Conservation (phyloP, 2,113 vertebrate species). For the Pycnonotus jocosus region DNA sequence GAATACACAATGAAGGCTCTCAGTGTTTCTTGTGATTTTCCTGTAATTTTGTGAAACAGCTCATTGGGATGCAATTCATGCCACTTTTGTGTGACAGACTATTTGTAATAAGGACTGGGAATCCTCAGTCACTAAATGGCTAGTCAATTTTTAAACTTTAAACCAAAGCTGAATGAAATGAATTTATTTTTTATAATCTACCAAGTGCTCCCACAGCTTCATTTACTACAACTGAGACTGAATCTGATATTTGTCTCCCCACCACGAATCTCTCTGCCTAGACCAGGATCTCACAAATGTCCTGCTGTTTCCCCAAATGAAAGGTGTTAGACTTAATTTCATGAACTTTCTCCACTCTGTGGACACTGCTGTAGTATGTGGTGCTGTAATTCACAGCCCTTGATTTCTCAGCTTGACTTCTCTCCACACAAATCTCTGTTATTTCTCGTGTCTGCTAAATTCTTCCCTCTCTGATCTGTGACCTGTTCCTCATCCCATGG, state of each 20-base stretch:
- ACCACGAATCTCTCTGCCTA: background rate
- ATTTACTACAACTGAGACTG: background rate
- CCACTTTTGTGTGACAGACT: background rate
- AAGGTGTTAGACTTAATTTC: background rate
- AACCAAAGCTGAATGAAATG: background rate
- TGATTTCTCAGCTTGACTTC: background rate
- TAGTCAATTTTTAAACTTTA: background rate
- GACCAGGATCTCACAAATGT: background rate
- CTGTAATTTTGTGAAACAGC: background rate
- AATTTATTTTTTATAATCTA: background rate
- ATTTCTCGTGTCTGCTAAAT: background rate
- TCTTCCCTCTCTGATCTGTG: background rate
- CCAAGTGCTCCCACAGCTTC: background rate
- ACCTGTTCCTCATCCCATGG: background rate
- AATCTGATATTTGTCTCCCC: background rate
- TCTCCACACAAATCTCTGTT: background rate
- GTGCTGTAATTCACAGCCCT: background rate
- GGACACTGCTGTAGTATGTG: background rate
- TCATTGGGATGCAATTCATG: background rate
- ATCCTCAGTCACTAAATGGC: background rate
- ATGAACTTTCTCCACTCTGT: background rate
- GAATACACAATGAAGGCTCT: background rate
- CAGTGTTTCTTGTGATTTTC: background rate
- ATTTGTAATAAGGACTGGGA: background rate
- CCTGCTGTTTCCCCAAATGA: background rate